Evolutionary conservation across 2,797 vertebrate species (phyloP).

Genomic region (Sternotherus odoratus): DNA sequence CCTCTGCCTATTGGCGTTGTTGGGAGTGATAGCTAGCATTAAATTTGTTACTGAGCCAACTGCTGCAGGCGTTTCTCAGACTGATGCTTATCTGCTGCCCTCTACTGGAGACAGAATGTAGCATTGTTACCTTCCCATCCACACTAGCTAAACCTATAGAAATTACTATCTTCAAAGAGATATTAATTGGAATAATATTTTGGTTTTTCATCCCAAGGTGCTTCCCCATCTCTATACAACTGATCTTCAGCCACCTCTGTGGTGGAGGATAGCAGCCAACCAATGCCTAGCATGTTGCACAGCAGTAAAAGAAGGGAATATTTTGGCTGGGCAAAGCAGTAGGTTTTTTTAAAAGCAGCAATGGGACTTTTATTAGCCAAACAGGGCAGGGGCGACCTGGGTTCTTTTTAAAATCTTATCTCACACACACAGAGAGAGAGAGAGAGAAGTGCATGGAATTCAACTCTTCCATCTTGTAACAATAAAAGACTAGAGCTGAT

Average conservation of each 20-base stretch:
- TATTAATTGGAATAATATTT: fast-evolving
- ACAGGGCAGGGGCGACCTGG: background rate
- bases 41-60: background rate
- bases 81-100: constrained; percentile 45
- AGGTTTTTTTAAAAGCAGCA: background rate
- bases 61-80: fast-evolving
- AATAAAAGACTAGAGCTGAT: background rate
- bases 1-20: background rate
- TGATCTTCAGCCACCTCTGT: background rate
- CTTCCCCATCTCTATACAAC: fast-evolving
- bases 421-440: background rate
- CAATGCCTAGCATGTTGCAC: fast-evolving
- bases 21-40: background rate
- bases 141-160: background rate
- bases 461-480: background rate
- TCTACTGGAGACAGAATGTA: constrained; percentile 19
- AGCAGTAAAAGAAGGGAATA: background rate
- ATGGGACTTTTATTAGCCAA: fast-evolving
- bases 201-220: fast-evolving
- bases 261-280: background rate
- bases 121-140: fast-evolving
- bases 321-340: fast-evolving
- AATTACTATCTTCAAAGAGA: fast-evolving
- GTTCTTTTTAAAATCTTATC: background rate
- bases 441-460: background rate